phyloP scores from a whole-genome alignment of 2,888 invertebrate species.

The Tachina grossa region DNA sequence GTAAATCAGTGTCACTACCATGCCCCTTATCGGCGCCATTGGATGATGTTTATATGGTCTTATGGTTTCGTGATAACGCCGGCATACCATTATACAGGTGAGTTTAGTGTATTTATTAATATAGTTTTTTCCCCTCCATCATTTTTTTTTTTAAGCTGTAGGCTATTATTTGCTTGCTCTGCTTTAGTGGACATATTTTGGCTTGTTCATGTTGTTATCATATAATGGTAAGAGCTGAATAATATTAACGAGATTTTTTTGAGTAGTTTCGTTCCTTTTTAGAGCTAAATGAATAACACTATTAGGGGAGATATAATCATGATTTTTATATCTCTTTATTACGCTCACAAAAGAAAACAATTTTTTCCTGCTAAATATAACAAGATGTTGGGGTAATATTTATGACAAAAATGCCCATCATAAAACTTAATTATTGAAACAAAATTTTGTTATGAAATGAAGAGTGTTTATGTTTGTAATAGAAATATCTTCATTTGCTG shows the following conservation, averaged over 20 bases:
- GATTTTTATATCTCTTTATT: neutral
- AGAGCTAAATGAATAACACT: neutral
- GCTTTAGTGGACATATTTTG: conserved; percentile 18
- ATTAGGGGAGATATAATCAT: neutral
- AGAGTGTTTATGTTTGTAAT: no score
- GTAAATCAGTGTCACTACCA: conserved; percentile 92
- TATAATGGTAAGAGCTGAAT: neutral
- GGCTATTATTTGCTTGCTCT: conserved; percentile 2
- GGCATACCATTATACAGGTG: conserved; percentile 92
- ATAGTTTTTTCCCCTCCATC: neutral
- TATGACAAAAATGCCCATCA: no score
- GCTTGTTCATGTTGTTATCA: neutral
- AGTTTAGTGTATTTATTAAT: conserved; percentile 54
- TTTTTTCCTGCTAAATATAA: no score
- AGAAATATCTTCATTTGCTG: no score
- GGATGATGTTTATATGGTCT: conserved; percentile 95
- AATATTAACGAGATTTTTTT: neutral
- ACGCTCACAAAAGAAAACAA: neutral
- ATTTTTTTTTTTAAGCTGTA: neutral
- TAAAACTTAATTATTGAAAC: no score
- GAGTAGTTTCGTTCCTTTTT: neutral
- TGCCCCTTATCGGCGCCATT: conserved; percentile 93
- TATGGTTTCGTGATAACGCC: conserved; percentile 95
- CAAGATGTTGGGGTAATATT: no score
- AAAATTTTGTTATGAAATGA: no score